A percentile compares a stretch with the other conserved stretches of the same genome.
Conservation (phyloP, 2,113 vertebrate species). For the Pteruthius melanotis region DNA sequence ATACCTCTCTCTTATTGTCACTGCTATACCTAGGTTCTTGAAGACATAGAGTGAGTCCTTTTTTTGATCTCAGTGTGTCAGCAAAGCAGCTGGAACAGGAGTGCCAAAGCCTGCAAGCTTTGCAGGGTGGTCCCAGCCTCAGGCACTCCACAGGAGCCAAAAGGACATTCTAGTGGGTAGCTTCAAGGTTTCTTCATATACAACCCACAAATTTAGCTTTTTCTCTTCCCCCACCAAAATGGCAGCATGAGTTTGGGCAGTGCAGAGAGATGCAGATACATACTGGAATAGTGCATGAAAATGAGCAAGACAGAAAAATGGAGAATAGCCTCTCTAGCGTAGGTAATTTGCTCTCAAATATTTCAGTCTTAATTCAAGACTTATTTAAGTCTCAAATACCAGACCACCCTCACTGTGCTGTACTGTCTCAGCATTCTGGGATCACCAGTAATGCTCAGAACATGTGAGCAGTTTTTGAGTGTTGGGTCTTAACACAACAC, state of each 20-base stretch:
- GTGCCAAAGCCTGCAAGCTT: not conserved
- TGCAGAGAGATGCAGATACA: not conserved
- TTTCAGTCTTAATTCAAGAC: not conserved
- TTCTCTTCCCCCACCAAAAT: not conserved
- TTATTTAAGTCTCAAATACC: not conserved
- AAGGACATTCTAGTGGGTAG: not conserved
- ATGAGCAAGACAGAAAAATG: not conserved
- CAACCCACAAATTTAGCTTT: not conserved
- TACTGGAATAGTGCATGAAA: not conserved
- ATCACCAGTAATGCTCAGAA: not conserved
- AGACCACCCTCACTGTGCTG: not conserved
- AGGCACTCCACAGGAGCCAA: not conserved
- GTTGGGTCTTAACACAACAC: not conserved
- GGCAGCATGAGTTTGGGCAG: not conserved
- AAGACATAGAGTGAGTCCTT: not conserved
- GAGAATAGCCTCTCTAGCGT: not conserved
- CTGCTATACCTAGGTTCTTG: not conserved
- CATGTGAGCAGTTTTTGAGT: not conserved
- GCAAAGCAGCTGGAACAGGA: not conserved
- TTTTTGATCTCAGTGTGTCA: not conserved
- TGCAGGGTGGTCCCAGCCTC: not conserved
- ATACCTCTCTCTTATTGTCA: not conserved
- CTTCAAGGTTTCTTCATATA: not conserved
- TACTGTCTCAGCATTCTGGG: not conserved
- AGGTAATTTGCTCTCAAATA: not conserved